Evolutionary conservation across 2,113 vertebrate genomes (phyloP).

Genomic region (Dunckerocampus dactyliophorus): DNA sequence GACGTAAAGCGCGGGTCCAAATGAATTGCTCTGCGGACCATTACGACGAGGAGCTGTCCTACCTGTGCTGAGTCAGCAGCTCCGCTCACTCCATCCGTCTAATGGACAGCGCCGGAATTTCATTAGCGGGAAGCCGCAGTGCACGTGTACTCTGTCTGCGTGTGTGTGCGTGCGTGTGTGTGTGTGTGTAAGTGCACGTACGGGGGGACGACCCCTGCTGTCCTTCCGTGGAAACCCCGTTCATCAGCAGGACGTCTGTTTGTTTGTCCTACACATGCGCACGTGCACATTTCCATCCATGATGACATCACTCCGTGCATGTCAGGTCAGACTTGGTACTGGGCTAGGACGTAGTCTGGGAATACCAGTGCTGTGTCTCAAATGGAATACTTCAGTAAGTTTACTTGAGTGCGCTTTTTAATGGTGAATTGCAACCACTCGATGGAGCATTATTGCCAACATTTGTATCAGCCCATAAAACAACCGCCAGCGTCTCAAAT

Average conservation of each 20-base stretch:
- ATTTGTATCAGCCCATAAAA: too few species aligned
- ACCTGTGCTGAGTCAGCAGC: slow-evolving; percentile 97
- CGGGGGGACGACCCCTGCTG: slow-evolving; percentile 38
- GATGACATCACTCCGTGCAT: background rate
- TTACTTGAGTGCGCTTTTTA: too few species aligned
- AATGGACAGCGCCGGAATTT: slow-evolving; percentile 97
- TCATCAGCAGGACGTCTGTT: slow-evolving; percentile 31
- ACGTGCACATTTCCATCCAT: background rate
- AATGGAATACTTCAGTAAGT: too few species aligned
- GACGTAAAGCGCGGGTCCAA: slow-evolving; percentile 69
- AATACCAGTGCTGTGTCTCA: too few species aligned
- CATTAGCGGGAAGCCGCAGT: slow-evolving; percentile 90
- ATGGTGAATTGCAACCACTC: background rate
- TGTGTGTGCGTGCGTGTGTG: slow-evolving; percentile 18
- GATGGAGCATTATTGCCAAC: background rate
- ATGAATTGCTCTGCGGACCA: slow-evolving; percentile 70
- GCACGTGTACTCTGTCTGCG: slow-evolving; percentile 43
- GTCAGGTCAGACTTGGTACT: too few species aligned
- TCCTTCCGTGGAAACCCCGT: slow-evolving; percentile 49
- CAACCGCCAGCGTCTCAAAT: too few species aligned
- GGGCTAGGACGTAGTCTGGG: too few species aligned
- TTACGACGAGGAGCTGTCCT: slow-evolving; percentile 74
- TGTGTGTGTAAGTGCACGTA: slow-evolving; percentile 27
- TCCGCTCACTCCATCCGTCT: slow-evolving; percentile 90
- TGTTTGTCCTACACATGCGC: slow-evolving; percentile 32